Evolutionary conservation across 2,888 invertebrate genomes (phyloP), one percentile per base, ranked within the genome.

Genomic region (Polietes domitor): DNA sequence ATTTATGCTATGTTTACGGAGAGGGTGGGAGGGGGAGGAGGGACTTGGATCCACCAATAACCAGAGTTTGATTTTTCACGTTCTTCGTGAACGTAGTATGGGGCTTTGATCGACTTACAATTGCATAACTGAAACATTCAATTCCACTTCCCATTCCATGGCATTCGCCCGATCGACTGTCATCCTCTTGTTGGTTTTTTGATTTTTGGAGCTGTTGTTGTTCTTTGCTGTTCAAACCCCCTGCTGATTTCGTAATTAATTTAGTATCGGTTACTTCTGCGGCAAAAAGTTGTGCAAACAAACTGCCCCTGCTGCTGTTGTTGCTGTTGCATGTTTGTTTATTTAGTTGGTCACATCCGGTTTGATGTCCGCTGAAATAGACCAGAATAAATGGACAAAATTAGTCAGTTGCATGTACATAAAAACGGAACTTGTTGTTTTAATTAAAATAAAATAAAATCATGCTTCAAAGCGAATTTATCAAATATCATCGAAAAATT

Each of bases 361-460:
- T 28, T 28, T 72, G 37, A 75, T 83, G 72, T 80, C 83, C 47
- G 65, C 83, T 83, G 77, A 72, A 83, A 83, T 65, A 15, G 21
- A 24, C 55, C 72, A 71, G 21, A 75, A 37, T 43, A 68, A 12
- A 72, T 28, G 15, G 4, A 71, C 28, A 65, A 65, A n/a, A 72
- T n/a, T 26, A 61, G 19, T 50, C 24, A 70, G 47, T 47, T 76
- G 24, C 41, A 75, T 75, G 43, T 41, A n/a, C n/a, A n/a, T n/a
- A 55, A 65, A 21, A 58, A 28, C 41, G 19, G 0, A 12, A 24
- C 26, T 68, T 21, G 2, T 43, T 68, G 24, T 72, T 68, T 26
- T 65, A 65, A 81, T 41, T 58, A 19, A 76, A 68, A 53, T 24
- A n/a, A 37, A 3, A 58, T 21, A 43, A 7, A n/a, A n/a, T n/a